Conservation (phyloP, 2,113 vertebrate genomes). For the Periophthalmodon schlosseri region DNA sequence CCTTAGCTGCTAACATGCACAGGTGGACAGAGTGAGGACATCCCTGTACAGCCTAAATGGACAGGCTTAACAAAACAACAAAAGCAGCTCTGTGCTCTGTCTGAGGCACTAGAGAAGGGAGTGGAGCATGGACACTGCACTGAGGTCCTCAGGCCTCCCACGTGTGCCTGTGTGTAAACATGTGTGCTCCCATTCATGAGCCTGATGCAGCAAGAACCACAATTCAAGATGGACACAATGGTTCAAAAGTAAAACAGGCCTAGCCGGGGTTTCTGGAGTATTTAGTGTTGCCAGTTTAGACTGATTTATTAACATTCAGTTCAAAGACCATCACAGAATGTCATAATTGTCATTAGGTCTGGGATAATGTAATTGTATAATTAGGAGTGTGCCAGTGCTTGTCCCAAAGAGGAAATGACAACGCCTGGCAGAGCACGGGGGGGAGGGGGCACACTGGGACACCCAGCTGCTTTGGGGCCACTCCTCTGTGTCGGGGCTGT, state of each 20-base stretch:
- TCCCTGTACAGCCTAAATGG: slow-evolving; percentile 35
- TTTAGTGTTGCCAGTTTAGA: slow-evolving; percentile 1
- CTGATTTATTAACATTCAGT: slow-evolving; percentile 40
- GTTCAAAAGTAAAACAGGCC: background rate
- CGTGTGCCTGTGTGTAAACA: slow-evolving; percentile 45
- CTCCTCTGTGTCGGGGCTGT: slow-evolving; percentile 46
- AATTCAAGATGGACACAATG: slow-evolving; percentile 11
- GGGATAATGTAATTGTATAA: slow-evolving; percentile 65
- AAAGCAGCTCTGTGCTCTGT: slow-evolving; percentile 61
- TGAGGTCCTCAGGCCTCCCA: slow-evolving; percentile 59
- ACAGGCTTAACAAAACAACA: slow-evolving; percentile 45
- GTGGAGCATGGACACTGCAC: slow-evolving; percentile 48
- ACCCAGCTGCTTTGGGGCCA: slow-evolving; percentile 61
- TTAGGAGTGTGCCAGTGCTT: slow-evolving; percentile 59
- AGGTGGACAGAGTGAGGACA: slow-evolving; percentile 54
- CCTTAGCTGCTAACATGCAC: slow-evolving; percentile 52
- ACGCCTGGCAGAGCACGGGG: slow-evolving; percentile 36
- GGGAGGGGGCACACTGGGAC: slow-evolving; percentile 48
- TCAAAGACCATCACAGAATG: slow-evolving; percentile 59
- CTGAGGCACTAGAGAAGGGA: slow-evolving; percentile 54
- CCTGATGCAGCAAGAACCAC: slow-evolving; percentile 32
- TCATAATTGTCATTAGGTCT: slow-evolving; percentile 55
- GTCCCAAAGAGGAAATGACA: slow-evolving; percentile 68
- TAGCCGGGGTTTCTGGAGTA: background rate
- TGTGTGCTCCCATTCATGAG: slow-evolving; percentile 50